Base-by-base conservation (phyloP, 2,113 vertebrate species). In the Drymodes brunneopygia region DNA sequence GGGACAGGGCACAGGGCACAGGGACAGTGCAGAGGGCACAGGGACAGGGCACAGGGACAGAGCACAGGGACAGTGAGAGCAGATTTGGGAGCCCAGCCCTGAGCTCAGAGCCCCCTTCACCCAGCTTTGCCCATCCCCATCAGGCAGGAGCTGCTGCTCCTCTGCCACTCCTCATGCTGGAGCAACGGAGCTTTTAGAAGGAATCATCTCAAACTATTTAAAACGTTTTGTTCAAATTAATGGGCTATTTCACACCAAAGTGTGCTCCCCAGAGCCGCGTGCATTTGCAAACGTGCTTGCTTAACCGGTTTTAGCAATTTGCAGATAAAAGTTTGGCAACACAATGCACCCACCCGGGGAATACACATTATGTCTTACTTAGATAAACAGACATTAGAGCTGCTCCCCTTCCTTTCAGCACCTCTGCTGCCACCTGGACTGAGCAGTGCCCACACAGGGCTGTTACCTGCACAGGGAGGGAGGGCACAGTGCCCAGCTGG, bases 201-300 rank as follows among this genome's bases (percentile, higher is more conserved):
- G 74, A 88, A 92, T 38, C 71, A 86, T 25, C 64, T 29, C 15
- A 12, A 91, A 82, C 90, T 72, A 75, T 64, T 94, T 70, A 87
- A 86, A 91, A 88, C 74, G 4, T 88, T 96, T 91, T 90, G 88
- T 56, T 88, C 83, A 94, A 89, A 97, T 95, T 92, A 97, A 97
- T 53, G 93, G 94, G 69, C 94, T 93, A 60, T 90, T 92, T 95
- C 66, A 67, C 25, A 73, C 51, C 48, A 56, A 67, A 81, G 62
- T 81, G 29, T 2, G 6, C 31, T 97, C 97, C 92, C 85, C 3
- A 6, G 93, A 84, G 97, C 40, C 47, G 2, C 3, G 81, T 21
- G 78, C 72, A 24, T 81, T 88, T 61, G 86, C 50, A 91, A 47
- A 56, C 64, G 31, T 27, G 86, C 93, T 51, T 48, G 79, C 81